Percentiles rank a stretch among this genome's conserved stretches.
Evolutionary conservation across 2,113 vertebrate species (phyloP).

Genomic region (Boleophthalmus pectinirostris): DNA sequence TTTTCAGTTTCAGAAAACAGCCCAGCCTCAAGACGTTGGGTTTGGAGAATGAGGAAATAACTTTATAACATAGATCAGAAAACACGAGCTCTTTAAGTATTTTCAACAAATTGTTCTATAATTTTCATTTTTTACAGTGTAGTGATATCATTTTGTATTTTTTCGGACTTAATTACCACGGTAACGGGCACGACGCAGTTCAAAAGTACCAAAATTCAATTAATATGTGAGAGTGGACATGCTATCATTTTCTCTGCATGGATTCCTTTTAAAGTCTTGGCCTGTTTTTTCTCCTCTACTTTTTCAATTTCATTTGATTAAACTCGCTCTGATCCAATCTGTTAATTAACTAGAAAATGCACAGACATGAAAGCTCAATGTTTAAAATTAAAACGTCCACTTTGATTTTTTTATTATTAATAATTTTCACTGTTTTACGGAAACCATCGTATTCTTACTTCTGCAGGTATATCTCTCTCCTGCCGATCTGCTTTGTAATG

Average conservation of each 20-base stretch:
- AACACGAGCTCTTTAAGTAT: too few species aligned
- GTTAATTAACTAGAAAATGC: conserved; percentile 84
- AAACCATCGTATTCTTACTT: conserved; percentile 39
- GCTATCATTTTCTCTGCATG: conserved; percentile 78
- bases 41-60: too few species aligned
- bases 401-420: conserved; percentile 76
- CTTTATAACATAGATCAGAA: too few species aligned
- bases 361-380: conserved; percentile 77
- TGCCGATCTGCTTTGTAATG: conserved; percentile 56
- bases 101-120: not conserved
- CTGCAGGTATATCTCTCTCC: conserved; percentile 53
- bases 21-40: too few species aligned
- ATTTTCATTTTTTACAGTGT: not conserved
- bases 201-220: conserved; percentile 84
- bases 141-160: conserved; percentile 72
- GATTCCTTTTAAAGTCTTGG: conserved; percentile 75
- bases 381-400: conserved; percentile 79
- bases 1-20: too few species aligned
- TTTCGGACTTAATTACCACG: conserved; percentile 77
- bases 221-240: conserved; percentile 84
- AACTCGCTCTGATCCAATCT: conserved; percentile 84
- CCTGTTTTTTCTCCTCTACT: conserved; percentile 81
- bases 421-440: conserved; percentile 48
- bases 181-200: conserved; percentile 77
- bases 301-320: conserved; percentile 87